Evolutionary conservation across 2,888 invertebrate genomes (phyloP).

Genomic region (Polia nebulosa): DNA sequence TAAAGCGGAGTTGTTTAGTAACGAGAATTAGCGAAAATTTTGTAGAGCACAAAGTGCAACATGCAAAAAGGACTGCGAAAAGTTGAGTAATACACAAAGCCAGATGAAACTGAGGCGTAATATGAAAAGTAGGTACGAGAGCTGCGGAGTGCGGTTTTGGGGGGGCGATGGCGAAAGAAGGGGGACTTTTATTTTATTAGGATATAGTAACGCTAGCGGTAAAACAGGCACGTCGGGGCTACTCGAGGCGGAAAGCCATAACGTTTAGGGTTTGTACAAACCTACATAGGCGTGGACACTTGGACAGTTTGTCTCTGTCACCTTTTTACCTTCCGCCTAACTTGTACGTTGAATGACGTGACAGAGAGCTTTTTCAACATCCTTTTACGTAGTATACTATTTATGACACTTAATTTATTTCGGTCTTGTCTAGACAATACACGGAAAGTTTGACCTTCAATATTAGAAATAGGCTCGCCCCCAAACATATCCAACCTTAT

Average conservation of each 20-base stretch:
- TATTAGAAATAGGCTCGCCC: constrained; percentile 17
- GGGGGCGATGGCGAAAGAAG: constrained; percentile 39
- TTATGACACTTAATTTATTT: constrained; percentile 13
- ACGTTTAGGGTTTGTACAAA: constrained; percentile 47
- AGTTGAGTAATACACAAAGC: constrained; percentile 70
- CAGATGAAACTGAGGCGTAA: constrained; percentile 63
- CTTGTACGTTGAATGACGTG: constrained; percentile 22
- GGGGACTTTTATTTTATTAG: constrained; percentile 47
- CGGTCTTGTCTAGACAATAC: constrained; percentile 18
- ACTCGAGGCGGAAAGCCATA: constrained; percentile 36
- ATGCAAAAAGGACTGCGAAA: constrained; percentile 65
- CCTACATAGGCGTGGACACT: constrained; percentile 7
- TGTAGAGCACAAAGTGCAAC: constrained; percentile 55
- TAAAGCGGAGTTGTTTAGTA: constrained; percentile 43
- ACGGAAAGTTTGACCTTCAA: constrained; percentile 19
- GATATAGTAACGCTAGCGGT: constrained; percentile 44
- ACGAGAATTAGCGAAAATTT: constrained; percentile 51
- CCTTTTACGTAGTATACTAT: constrained; percentile 10
- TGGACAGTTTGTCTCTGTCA: constrained; percentile 28
- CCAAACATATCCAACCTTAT: constrained; percentile 21
- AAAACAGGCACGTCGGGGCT: constrained; percentile 34
- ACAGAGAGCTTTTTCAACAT: background rate
- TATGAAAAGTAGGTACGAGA: constrained; percentile 60
- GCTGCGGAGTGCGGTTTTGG: constrained; percentile 36
- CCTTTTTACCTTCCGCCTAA: constrained; percentile 2